A percentile compares a stretch with the other conserved stretches of the same genome.
Evolutionary conservation across 1,140 invertebrate species (phyloP).

Genomic region (Temnothorax nylanderi): DNA sequence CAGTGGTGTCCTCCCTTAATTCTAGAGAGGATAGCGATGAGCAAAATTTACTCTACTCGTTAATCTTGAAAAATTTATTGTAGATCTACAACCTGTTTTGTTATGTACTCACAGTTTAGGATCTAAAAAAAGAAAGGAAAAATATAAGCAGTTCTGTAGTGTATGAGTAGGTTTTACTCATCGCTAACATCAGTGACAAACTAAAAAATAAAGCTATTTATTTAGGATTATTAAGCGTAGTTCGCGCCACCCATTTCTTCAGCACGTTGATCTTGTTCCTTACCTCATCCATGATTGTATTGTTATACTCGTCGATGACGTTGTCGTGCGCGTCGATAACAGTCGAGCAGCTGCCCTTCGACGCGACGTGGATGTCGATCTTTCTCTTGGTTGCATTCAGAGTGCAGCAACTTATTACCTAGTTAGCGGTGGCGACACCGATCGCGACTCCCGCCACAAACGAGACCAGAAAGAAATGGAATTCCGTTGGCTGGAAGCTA

Average conservation of each 20-base stretch:
- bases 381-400: conserved; percentile 73
- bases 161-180: not conserved
- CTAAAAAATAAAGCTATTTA: conserved; percentile 35
- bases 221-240: conserved; percentile 52
- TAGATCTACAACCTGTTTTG: not conserved
- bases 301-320: conserved; percentile 49
- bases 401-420: conserved; percentile 80
- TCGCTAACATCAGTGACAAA: not conserved
- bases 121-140: not conserved
- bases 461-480: conserved; percentile 91
- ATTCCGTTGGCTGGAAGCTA: conserved; percentile 88
- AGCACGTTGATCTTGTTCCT: conserved; percentile 71
- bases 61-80: conserved; percentile 5
- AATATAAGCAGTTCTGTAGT: not conserved
- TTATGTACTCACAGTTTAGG: not conserved
- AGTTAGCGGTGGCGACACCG: conserved; percentile 86
- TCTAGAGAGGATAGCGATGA: not conserved
- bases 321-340: conserved; percentile 22
- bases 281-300: conserved; percentile 68
- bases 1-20: too few relatives aligned
- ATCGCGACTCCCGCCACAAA: conserved; percentile 91
- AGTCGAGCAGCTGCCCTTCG: conserved; percentile 11
- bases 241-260: conserved; percentile 69
- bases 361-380: not conserved
- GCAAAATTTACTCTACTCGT: not conserved